phyloP scores from a whole-genome alignment of 2,888 invertebrate species.

The Leptinotarsa peninsularis region DNA sequence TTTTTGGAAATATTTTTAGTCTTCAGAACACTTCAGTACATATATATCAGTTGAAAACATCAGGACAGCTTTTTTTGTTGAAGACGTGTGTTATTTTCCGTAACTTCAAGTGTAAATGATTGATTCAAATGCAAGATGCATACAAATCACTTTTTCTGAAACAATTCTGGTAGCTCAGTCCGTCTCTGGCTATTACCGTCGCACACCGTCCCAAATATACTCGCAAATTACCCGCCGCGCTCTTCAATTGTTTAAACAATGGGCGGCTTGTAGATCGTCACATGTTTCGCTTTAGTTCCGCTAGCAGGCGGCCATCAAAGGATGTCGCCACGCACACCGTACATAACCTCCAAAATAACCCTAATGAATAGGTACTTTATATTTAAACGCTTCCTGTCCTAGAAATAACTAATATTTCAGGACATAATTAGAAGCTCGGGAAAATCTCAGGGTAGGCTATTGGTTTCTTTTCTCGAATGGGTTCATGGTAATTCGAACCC shows the following conservation, averaged over 20 bases:
- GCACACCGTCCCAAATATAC: constrained; percentile 57
- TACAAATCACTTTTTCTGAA: not conserved
- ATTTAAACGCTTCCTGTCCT: constrained; percentile 63
- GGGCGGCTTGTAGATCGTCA: constrained; percentile 59
- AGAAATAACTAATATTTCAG: constrained; percentile 61
- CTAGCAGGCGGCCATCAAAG: constrained; percentile 60
- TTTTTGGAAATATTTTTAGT: too few relatives aligned
- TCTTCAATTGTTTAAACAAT: constrained; percentile 62
- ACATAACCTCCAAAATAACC: constrained; percentile 58
- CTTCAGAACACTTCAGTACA: too few relatives aligned
- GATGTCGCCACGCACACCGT: constrained; percentile 53
- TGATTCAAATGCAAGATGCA: too few relatives aligned
- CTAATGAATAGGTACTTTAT: constrained; percentile 63
- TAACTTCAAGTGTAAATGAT: too few relatives aligned
- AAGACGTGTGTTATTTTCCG: too few relatives aligned
- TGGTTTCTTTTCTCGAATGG: constrained; percentile 21
- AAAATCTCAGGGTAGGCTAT: constrained; percentile 41
- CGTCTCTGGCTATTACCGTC: constrained; percentile 26
- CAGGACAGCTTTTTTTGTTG: not conserved
- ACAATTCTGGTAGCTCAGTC: constrained; percentile 39
- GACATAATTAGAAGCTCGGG: constrained; percentile 56
- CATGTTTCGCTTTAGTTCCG: constrained; percentile 64
- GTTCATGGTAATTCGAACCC: not conserved
- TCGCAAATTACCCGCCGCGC: constrained; percentile 59
- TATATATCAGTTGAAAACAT: not conserved